phyloP scores from a whole-genome alignment of 1,140 invertebrate genomes.

The Calosoma granatense region DNA sequence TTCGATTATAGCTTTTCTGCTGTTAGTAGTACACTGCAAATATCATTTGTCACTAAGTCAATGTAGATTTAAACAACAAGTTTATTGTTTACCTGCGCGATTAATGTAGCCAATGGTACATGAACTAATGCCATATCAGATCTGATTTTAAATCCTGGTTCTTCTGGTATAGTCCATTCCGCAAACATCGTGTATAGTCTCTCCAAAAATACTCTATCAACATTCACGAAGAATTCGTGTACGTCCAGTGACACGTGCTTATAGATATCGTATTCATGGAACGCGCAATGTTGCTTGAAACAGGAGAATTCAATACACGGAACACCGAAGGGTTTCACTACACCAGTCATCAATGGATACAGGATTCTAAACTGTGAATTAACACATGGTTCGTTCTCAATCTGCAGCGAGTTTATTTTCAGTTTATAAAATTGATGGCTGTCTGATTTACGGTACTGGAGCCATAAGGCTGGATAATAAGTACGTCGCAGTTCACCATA shows the following conservation, averaged over 20 bases:
- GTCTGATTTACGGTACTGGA: conserved; percentile 59
- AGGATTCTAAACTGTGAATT: conserved; percentile 31
- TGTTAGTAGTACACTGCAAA: too few relatives aligned
- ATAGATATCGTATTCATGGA: conserved; percentile 47
- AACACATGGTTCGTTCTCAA: conserved; percentile 70
- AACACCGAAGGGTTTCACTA: conserved; percentile 27
- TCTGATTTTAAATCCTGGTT: conserved; percentile 40
- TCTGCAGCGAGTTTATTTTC: conserved; percentile 54
- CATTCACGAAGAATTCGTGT: conserved; percentile 60
- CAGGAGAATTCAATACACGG: conserved; percentile 59
- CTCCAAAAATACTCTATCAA: conserved; percentile 61
- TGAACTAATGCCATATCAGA: conserved; percentile 48
- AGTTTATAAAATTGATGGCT: conserved; percentile 57
- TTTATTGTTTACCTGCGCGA: conserved; percentile 35
- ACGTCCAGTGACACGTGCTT: conserved; percentile 61
- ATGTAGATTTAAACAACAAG: too few relatives aligned
- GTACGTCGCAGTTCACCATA: conserved; percentile 64
- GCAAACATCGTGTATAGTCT: conserved; percentile 46
- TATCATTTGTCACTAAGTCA: too few relatives aligned
- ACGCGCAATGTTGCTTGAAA: conserved; percentile 46
- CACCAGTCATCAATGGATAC: neutral
- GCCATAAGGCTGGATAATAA: conserved; percentile 65
- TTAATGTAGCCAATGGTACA: conserved; percentile 41
- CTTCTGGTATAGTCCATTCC: conserved; percentile 42
- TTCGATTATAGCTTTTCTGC: conserved; percentile 45